phyloP scores from a whole-genome alignment of 2,113 vertebrate species.

The Hemiscyllium ocellatum region DNA sequence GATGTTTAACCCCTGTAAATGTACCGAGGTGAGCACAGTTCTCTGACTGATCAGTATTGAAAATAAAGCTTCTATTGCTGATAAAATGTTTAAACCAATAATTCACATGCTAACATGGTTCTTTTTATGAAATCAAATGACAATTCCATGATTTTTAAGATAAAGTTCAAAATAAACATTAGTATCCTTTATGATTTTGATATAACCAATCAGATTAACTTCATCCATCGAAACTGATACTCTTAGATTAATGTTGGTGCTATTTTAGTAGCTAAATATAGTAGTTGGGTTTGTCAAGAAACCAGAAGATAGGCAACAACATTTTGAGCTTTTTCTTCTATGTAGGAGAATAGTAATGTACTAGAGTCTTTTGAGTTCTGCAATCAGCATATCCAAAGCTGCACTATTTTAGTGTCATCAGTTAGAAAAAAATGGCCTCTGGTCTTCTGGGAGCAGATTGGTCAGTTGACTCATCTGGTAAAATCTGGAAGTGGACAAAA shows the following conservation, averaged over 20 bases:
- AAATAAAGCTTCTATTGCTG: too few relatives aligned
- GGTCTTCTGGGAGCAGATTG: too few relatives aligned
- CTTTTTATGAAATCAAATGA: not conserved
- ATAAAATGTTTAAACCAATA: not conserved
- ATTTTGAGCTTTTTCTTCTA: not conserved
- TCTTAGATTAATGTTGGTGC: constrained; percentile 44
- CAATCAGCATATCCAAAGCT: not conserved
- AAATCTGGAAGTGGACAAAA: not conserved
- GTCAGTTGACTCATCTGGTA: not conserved
- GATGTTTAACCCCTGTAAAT: too few relatives aligned
- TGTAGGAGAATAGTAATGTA: not conserved
- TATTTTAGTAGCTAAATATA: constrained; percentile 44
- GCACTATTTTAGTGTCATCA: not conserved
- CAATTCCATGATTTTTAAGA: not conserved
- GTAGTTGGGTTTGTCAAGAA: constrained; percentile 42
- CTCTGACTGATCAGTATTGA: too few relatives aligned
- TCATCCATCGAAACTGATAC: constrained; percentile 40
- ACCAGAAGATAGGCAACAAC: not conserved
- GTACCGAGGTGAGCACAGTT: too few relatives aligned
- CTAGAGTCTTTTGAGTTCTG: not conserved
- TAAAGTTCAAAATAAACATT: not conserved
- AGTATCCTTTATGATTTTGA: not conserved
- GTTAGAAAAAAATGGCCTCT: not conserved
- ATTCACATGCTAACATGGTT: not conserved
- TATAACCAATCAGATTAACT: constrained; percentile 42